phyloP scores from a whole-genome alignment of 1,140 invertebrate species.

The Drosophila triauraria region DNA sequence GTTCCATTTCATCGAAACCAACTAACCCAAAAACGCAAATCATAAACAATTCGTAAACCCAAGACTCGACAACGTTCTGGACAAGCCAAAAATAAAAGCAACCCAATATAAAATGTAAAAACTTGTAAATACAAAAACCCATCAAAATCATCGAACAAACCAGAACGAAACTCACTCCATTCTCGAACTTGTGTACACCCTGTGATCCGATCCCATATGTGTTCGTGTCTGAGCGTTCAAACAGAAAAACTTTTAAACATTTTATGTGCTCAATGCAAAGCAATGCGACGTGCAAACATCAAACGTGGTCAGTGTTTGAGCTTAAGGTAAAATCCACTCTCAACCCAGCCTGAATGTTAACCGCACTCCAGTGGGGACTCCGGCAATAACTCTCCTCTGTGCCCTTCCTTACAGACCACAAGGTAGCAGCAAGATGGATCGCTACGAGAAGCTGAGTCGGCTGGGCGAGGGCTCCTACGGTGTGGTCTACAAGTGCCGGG shows the following conservation, averaged over 20 bases:
- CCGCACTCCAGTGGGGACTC: neutral
- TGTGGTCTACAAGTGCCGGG: conserved; percentile 99
- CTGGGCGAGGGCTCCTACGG: conserved; percentile 99
- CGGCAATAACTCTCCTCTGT: conserved; percentile 5
- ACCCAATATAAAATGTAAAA: conserved; percentile 21
- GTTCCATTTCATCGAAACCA: conserved; percentile 61
- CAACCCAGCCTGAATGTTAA: conserved; percentile 20
- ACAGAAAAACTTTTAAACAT: conserved; percentile 63
- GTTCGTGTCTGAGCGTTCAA: conserved; percentile 72
- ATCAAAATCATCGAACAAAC: conserved; percentile 36
- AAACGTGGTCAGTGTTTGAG: conserved; percentile 83
- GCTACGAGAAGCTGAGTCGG: conserved; percentile 98
- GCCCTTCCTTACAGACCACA: conserved; percentile 88
- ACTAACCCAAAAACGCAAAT: conserved; percentile 42
- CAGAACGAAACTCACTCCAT: conserved; percentile 36
- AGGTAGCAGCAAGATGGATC: conserved; percentile 97
- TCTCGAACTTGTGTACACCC: conserved; percentile 23
- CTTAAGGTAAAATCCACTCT: conserved; percentile 74
- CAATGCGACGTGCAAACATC: conserved; percentile 80
- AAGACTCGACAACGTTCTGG: conserved; percentile 55
- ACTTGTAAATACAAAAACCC: conserved; percentile 49
- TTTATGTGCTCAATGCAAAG: conserved; percentile 82
- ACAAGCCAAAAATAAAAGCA: conserved; percentile 22
- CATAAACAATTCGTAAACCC: conserved; percentile 55
- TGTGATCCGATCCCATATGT: conserved; percentile 56